Evolutionary conservation across 2,113 vertebrate genomes (phyloP), one percentile per base, ranked within the genome.

Genomic region (Dermatemys mawii): DNA sequence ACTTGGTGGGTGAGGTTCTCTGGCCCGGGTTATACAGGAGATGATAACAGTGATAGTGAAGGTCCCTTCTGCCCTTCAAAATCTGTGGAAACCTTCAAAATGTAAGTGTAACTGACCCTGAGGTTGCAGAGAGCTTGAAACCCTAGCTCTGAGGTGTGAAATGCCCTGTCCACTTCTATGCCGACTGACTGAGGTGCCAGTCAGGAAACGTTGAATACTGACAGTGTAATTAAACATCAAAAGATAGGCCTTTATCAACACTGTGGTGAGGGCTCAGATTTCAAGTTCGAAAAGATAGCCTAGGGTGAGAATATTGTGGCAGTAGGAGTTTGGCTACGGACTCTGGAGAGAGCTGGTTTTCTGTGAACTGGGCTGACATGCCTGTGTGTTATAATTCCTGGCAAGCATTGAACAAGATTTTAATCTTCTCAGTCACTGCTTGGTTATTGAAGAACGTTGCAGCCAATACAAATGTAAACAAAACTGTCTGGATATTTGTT

Each of bases 331-430:
- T 83, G 86, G 49, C 57, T 5, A 5, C 78, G 75, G 46, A 80
- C 90, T 87, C 80, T 21, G 27, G 54, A 63, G 46, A 84, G 83
- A 54, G 0, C 2, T 32, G 70, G 70, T 41, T 73, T 13, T n/a
- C 24, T 4, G 55, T 11, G 87, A 90, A 93, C 76, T 24, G 79
- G 76, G 1, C 78, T 93, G 94, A 85, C 27, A 0, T 8, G 86
- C 73, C 79, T 95, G 91, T 90, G 83, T 92, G 73, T 87, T 63
- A 26, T 46, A 21, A 79, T 9, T 93, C 88, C 90, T 89, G 86
- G 82, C 78, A 94, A 44, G 79, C 93, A 87, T 94, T 97, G 94
- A 97, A 90, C 53, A 94, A 96, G 91, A 95, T 95, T 97, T 84
- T 83, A 70, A 76, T 92, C 90, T 92, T 84, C 88, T 93, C 93